Base-by-base conservation (phyloP, 2,113 vertebrate genomes). In the Poecile atricapillus region DNA sequence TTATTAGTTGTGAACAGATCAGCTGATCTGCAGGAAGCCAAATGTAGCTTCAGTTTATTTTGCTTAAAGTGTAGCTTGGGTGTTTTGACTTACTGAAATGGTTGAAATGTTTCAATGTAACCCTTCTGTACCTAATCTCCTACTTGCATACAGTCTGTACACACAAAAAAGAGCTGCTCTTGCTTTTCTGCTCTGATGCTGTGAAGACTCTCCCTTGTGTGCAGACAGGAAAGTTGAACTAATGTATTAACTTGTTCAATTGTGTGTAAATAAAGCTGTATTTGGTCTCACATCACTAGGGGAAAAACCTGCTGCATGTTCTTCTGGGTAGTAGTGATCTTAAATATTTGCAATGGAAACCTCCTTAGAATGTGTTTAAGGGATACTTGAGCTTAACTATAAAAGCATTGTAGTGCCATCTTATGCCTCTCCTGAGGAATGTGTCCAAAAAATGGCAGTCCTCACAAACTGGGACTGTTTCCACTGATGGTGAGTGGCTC, bases 231-330 rank as follows among this genome's bases (percentile, higher is more conserved):
- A 62, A 79, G 53, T 93, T 85, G 81, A 76, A 70, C 58, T 90
- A 55, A 63, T 93, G 91, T 92, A 69, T 92, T 63, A 16, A 47
- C n/a, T 76, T 82, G 62, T 79, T 82, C 65, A 79, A 73, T 62
- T 89, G 64, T 93, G 39, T 95, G 89, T 97, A 96, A 97, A 96
- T 96, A 96, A 96, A 97, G 78, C 87, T 91, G 55, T 80, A 21
- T 81, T 90, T 94, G 87, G 33, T 76, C 55, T 82, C 1, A 0
- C 35, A 64, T 63, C 44, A 21, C 37, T 47, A 80, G 71, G 56
- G 56, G 70, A 41, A 63, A 89, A 18, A 33, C 33, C 46, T 87
- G 83, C 55, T 93, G 59, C 47, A 5, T 77, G 23, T 89, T 89
- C 11, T 93, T 95, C 64, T 77, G 83, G 20, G 15, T 65, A 31